Evolutionary conservation across 1,140 invertebrate genomes (phyloP).

Genomic region (Calephelis nemesis): DNA sequence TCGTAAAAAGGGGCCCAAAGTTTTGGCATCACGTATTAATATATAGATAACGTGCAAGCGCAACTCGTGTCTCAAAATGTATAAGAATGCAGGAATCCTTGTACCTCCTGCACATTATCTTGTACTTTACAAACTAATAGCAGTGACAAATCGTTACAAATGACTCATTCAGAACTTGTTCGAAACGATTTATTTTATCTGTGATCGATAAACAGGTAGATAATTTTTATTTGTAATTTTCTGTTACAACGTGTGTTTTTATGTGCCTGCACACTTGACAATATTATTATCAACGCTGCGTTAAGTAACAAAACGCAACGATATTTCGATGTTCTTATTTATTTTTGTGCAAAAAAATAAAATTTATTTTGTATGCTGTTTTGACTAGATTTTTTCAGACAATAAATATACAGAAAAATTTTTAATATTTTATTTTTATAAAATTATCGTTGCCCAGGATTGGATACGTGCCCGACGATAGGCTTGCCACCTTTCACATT

Average conservation of each 20-base stretch:
- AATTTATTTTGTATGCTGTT: too few relatives aligned
- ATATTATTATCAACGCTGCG: too few relatives aligned
- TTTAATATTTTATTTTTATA: too few relatives aligned
- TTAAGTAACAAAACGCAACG: too few relatives aligned
- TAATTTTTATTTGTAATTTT: not conserved
- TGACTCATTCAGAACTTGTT: slow-evolving; percentile 5
- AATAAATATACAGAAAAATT: too few relatives aligned
- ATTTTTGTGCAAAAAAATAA: too few relatives aligned
- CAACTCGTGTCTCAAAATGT: not conserved
- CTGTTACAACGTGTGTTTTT: not conserved
- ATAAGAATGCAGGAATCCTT: not conserved
- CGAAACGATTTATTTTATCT: not conserved
- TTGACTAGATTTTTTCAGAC: too few relatives aligned
- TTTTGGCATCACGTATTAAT: not conserved
- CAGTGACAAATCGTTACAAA: slow-evolving; percentile 8
- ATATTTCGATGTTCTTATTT: too few relatives aligned
- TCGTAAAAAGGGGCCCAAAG: too few relatives aligned
- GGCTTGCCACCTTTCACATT: too few relatives aligned
- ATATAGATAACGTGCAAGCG: not conserved
- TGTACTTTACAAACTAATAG: not conserved
- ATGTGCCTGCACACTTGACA: not conserved
- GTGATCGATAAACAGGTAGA: not conserved
- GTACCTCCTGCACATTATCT: not conserved
- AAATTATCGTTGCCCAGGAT: too few relatives aligned
- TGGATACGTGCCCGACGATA: too few relatives aligned